Evolutionary conservation across 1,140 invertebrate genomes (phyloP).

Genomic region (Eupeodes corollae): DNA sequence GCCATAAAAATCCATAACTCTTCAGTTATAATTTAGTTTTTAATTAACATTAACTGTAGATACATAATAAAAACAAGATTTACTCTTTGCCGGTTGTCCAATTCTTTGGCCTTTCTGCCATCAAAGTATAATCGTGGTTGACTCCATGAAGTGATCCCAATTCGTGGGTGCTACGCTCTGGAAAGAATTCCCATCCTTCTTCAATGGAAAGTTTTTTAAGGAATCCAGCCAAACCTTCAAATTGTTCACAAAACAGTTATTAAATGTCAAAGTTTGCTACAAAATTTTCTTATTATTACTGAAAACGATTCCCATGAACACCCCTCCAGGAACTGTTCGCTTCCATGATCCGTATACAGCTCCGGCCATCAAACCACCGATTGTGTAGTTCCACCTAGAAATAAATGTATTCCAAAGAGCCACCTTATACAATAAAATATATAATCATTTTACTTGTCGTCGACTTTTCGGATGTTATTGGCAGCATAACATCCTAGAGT

Average conservation of each 20-base stretch:
- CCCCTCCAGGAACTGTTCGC: conserved; percentile 24
- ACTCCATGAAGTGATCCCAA: conserved; percentile 20
- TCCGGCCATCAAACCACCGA: conserved; percentile 47
- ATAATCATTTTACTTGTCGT: conserved; percentile 40
- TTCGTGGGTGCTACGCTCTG: conserved; percentile 17
- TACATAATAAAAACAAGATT: background rate
- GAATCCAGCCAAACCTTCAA: conserved; percentile 40
- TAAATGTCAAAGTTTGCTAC: no score
- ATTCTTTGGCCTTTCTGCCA: conserved; percentile 25
- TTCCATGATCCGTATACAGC: conserved; percentile 45
- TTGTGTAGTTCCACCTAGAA: conserved; percentile 42
- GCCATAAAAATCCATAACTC: no score
- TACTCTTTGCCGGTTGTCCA: conserved; percentile 19
- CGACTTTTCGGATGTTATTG: conserved; percentile 49
- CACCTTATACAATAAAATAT: background rate
- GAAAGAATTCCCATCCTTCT: conserved; percentile 43
- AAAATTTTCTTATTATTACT: conserved; percentile 1
- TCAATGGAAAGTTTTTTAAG: conserved; percentile 46
- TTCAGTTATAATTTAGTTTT: no score
- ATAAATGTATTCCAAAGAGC: background rate
- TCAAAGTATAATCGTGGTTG: conserved; percentile 35
- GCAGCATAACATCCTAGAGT: conserved; percentile 46
- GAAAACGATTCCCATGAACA: conserved; percentile 18
- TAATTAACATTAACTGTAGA: no score
- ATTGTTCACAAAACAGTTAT: conserved; percentile 3